phyloP scores from a whole-genome alignment of 2,888 invertebrate species.

The Eretmocerus hayati region DNA sequence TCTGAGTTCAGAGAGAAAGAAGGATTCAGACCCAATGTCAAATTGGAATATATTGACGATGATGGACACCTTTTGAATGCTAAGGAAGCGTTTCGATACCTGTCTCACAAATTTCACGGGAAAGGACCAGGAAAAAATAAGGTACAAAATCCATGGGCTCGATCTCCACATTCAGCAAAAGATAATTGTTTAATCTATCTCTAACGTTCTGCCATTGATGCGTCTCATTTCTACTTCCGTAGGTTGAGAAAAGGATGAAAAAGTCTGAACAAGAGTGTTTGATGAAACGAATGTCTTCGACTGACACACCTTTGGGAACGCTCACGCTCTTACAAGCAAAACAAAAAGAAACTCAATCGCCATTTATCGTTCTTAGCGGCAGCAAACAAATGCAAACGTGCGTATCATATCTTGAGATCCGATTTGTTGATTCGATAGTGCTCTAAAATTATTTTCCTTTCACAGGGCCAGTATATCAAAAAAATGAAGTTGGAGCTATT shows the following conservation, averaged over 20 bases:
- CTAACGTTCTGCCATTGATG: no score
- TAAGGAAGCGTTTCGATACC: slow-evolving; percentile 94
- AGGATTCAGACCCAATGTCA: slow-evolving; percentile 85
- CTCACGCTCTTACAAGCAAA: slow-evolving; percentile 90
- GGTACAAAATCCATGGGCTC: no score
- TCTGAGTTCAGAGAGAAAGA: slow-evolving; percentile 89
- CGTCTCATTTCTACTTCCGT: not conserved
- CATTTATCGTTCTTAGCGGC: slow-evolving; percentile 89
- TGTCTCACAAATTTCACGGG: slow-evolving; percentile 98
- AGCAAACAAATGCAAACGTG: slow-evolving; percentile 62
- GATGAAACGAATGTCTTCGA: slow-evolving; percentile 96
- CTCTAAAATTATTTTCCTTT: slow-evolving; percentile 21
- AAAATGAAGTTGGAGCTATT: slow-evolving; percentile 39
- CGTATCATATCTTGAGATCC: slow-evolving; percentile 28
- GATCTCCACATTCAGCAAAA: no score
- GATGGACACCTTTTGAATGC: slow-evolving; percentile 85
- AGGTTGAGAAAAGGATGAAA: slow-evolving; percentile 87
- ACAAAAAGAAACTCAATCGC: slow-evolving; percentile 88
- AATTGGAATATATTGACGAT: slow-evolving; percentile 95
- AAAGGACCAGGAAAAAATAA: slow-evolving; percentile 99
- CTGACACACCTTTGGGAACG: slow-evolving; percentile 94
- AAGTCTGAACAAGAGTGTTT: slow-evolving; percentile 90
- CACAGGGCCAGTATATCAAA: slow-evolving; percentile 47
- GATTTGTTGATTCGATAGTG: no score
- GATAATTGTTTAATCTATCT: no score